Percentiles rank a stretch among this genome's conserved stretches.
Evolutionary conservation across 2,888 invertebrate species (phyloP).

Genomic region (Trachelus troglodyta): DNA sequence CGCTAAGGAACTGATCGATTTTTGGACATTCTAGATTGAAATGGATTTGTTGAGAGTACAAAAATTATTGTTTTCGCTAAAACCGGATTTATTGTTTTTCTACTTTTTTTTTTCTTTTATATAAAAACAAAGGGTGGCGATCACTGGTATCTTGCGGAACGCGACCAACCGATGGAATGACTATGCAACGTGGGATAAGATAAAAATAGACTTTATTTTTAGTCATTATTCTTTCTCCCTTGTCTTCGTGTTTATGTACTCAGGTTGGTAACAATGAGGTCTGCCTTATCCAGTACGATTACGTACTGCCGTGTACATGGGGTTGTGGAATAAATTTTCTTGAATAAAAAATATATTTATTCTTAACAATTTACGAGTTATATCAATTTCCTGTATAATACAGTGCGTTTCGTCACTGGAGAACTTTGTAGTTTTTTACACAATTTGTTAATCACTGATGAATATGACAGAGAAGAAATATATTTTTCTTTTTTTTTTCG

Average conservation of each 20-base stretch:
- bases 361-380: not conserved
- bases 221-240: not conserved
- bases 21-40: not conserved
- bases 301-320: too few relatives aligned
- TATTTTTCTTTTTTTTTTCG: not conserved
- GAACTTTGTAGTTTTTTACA: too few relatives aligned
- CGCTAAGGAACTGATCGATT: not conserved
- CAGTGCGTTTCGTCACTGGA: not conserved
- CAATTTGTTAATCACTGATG: too few relatives aligned
- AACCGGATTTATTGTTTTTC: slow-evolving; percentile 1
- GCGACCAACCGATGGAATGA: not conserved
- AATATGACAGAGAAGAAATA: not conserved
- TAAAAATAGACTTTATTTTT: not conserved
- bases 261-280: not conserved
- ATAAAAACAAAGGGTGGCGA: not conserved
- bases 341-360: too few relatives aligned
- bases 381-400: not conserved
- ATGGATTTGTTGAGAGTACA: not conserved
- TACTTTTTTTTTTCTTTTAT: not conserved
- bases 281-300: not conserved
- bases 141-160: not conserved
- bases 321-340: too few relatives aligned
- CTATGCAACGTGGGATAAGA: not conserved
- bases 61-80: slow-evolving; percentile 20
- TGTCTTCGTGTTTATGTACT: not conserved